phyloP scores from a whole-genome alignment of 2,888 invertebrate species.

The Morpho helenor region DNA sequence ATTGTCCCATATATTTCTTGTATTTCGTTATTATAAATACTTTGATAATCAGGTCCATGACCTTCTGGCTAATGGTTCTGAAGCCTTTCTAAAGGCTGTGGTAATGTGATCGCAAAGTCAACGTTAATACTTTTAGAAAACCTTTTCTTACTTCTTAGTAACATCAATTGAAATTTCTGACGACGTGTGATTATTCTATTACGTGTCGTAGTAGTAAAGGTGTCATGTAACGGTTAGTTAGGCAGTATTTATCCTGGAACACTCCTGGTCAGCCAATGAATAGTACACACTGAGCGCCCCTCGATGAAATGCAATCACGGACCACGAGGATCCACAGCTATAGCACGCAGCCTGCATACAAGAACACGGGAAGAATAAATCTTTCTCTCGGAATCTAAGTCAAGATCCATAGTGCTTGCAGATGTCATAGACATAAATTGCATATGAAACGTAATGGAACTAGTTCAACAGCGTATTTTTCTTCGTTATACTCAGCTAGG shows the following conservation, averaged over 20 bases:
- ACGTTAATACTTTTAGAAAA: neutral
- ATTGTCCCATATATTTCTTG: too few relatives aligned
- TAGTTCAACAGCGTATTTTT: too few relatives aligned
- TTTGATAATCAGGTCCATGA: too few relatives aligned
- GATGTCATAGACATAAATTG: too few relatives aligned
- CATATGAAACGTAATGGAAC: too few relatives aligned
- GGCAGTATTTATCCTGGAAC: conserved; percentile 49
- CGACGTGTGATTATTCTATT: neutral
- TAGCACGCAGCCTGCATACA: conserved; percentile 33
- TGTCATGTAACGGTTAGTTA: conserved; percentile 64
- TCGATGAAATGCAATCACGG: conserved; percentile 55
- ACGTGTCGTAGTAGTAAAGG: conserved; percentile 29
- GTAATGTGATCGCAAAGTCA: too few relatives aligned
- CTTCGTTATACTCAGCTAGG: too few relatives aligned
- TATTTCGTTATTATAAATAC: too few relatives aligned
- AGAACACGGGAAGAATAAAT: neutral
- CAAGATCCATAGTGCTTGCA: too few relatives aligned
- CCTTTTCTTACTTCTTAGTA: neutral
- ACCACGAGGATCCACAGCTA: conserved; percentile 27
- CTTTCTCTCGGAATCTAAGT: neutral
- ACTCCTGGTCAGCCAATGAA: conserved; percentile 57
- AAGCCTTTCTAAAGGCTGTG: too few relatives aligned
- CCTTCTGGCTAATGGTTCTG: too few relatives aligned
- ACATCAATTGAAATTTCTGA: too few relatives aligned
- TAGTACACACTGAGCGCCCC: conserved; percentile 56